phyloP scores from a whole-genome alignment of 2,888 invertebrate genomes.

The Ditula angustiorana region DNA sequence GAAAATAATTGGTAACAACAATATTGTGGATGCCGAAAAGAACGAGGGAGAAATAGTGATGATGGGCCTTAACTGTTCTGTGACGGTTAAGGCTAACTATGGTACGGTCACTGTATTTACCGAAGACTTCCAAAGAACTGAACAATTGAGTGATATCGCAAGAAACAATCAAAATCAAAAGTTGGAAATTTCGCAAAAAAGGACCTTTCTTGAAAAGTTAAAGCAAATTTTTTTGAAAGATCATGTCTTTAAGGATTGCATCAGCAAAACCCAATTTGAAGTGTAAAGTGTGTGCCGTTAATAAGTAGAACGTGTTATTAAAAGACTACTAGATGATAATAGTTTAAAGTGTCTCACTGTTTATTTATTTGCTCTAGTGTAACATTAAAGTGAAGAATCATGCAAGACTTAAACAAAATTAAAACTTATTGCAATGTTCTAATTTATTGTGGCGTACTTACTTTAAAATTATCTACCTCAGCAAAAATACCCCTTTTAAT shows the following conservation, averaged over 20 bases:
- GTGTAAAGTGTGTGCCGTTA: slow-evolving; percentile 4
- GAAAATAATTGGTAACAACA: slow-evolving; percentile 59
- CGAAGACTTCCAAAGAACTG: neutral
- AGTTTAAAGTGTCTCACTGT: neutral
- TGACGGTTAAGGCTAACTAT: slow-evolving; percentile 54
- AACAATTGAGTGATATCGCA: neutral
- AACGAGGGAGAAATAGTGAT: slow-evolving; percentile 57
- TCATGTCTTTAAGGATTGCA: neutral
- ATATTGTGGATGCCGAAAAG: slow-evolving; percentile 54
- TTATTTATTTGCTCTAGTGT: neutral
- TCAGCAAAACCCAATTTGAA: slow-evolving; percentile 1
- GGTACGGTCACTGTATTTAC: slow-evolving; percentile 51
- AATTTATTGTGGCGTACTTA: neutral
- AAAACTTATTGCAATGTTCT: neutral
- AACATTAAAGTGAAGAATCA: neutral
- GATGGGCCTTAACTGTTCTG: slow-evolving; percentile 54
- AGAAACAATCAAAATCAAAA: neutral
- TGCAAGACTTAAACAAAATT: neutral
- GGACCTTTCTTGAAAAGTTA: neutral
- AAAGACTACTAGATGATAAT: neutral
- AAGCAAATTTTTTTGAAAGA: slow-evolving; percentile 1
- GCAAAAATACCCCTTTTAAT: too few species aligned
- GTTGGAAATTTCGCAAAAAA: slow-evolving; percentile 1
- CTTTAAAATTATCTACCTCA: neutral
- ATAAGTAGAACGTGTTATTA: neutral